A percentile compares a stretch with the other conserved stretches of the same genome.
phyloP scores from a whole-genome alignment of 1,140 invertebrate species.

The Leguminivora glycinivorella region DNA sequence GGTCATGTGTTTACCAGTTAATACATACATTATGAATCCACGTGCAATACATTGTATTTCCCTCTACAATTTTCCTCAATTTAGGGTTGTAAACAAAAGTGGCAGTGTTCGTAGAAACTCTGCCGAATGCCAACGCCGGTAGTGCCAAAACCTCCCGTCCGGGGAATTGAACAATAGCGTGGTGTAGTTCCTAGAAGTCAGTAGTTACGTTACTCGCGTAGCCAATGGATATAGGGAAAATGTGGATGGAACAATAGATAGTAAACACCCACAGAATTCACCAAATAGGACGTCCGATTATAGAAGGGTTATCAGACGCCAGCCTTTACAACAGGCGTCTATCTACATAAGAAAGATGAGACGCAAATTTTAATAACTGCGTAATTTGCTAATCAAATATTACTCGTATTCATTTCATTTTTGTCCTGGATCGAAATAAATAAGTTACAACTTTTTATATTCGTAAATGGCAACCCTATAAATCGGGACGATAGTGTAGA shows the following conservation, averaged over 20 bases:
- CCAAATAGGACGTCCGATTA: conserved; percentile 40
- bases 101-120: conserved; percentile 41
- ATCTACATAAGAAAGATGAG: too few relatives aligned
- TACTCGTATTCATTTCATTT: too few relatives aligned
- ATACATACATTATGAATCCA: conserved; percentile 15
- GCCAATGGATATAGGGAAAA: conserved; percentile 47
- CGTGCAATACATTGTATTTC: conserved; percentile 21
- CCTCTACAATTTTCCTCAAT: conserved; percentile 48
- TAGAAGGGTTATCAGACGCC: background rate
- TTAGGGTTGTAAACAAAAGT: conserved; percentile 44
- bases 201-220: conserved; percentile 39
- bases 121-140: conserved; percentile 40
- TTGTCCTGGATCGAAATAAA: too few relatives aligned
- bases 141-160: conserved; percentile 51
- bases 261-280: conserved; percentile 44
- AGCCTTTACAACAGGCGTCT: too few relatives aligned
- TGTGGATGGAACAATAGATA: conserved; percentile 55
- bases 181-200: conserved; percentile 50
- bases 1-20: conserved; percentile 8
- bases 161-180: conserved; percentile 52
- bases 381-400: too few relatives aligned
- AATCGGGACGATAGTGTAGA: background rate
- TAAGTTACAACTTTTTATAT: too few relatives aligned
- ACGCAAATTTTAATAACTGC: too few relatives aligned
- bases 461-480: too few relatives aligned